Evolutionary conservation across 2,888 invertebrate species (phyloP), one percentile per base, ranked within the genome.

Genomic region (Coelopa pilipes): DNA sequence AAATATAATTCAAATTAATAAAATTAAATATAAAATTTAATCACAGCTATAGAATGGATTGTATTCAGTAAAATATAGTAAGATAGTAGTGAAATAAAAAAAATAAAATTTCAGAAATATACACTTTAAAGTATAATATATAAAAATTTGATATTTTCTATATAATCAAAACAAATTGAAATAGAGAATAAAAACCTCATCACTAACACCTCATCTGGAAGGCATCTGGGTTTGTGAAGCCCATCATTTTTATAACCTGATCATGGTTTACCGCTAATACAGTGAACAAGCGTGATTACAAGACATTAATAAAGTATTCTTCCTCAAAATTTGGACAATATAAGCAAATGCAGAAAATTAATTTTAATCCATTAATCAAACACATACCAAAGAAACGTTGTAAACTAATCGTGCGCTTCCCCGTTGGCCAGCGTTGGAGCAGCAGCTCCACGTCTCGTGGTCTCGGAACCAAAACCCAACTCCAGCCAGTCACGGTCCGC

Each of bases 251-350:
- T 55, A 17, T 15, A 55, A 11, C 19, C n/a, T 21, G 13, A 7
- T 13, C 24, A 24, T 1, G 1, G 10, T 21, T 13, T 59, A 19
- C 57, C 57, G 57, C 21, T 15, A 59, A n/a, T 21, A 0, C 5
- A 12, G 57, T 59, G 7, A 21, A 24, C n/a, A 34, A 75, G 75
- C 83, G 76, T 82, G 82, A 72, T 73, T 77, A 74, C 67, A 55
- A 65, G 49, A 63, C 76, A 80, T 81, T 81, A 79, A 79, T 59
- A 12, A 75, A 77, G 75, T n/a, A 60, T 47, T 72, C 76, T 81
- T 80, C 79, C 76, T 78, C 77, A 73, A 75, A 80, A 70, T 73
- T 74, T 76, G 45, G 76, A 73, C 69, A 63, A 67, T 15, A 74
- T 50, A 10, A 50, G 13, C 49, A 11, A 49, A 66, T 65, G 50